These are phyloP conservation scores for Sterna hirundo DNA, from an alignment of 2,113 vertebrate species.

Conservation along the genomic window DNA sequence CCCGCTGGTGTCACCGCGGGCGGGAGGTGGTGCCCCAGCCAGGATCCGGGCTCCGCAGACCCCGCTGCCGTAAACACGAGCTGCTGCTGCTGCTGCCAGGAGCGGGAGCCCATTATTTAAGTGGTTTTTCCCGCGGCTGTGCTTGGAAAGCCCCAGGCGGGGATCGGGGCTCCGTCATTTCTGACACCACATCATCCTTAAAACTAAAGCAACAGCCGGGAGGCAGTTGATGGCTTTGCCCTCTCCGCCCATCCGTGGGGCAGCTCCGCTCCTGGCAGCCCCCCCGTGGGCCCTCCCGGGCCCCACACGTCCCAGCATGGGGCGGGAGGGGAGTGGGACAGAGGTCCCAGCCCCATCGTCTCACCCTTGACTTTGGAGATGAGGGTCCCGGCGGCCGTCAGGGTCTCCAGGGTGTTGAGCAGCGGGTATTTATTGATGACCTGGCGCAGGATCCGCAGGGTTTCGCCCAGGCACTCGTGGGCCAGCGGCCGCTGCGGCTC, in stretches of 20 bases:
- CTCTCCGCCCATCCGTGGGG: fast-evolving
- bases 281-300: fast-evolving
- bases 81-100: neutral
- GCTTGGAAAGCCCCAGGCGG: neutral
- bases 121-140: neutral
- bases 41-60: neutral
- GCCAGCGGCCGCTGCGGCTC: conserved; percentile 85
- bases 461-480: conserved; percentile 90
- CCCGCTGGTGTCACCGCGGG: neutral
- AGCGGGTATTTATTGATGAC: conserved; percentile 90
- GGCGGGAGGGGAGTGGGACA: neutral
- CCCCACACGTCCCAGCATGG: fast-evolving
- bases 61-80: fast-evolving
- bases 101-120: neutral
- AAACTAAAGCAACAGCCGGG: neutral
- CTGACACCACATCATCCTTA: neutral
- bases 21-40: neutral
- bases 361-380: conserved; percentile 96
- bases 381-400: conserved; percentile 91
- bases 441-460: conserved; percentile 88
- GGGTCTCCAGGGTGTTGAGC: conserved; percentile 94
- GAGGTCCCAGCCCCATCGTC: neutral
- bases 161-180: neutral
- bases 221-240: fast-evolving
- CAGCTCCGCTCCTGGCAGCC: fast-evolving